These are phyloP conservation scores for Tetragonisca angustula DNA, from an alignment of 2,888 invertebrate species.

Conservation along the genomic window DNA sequence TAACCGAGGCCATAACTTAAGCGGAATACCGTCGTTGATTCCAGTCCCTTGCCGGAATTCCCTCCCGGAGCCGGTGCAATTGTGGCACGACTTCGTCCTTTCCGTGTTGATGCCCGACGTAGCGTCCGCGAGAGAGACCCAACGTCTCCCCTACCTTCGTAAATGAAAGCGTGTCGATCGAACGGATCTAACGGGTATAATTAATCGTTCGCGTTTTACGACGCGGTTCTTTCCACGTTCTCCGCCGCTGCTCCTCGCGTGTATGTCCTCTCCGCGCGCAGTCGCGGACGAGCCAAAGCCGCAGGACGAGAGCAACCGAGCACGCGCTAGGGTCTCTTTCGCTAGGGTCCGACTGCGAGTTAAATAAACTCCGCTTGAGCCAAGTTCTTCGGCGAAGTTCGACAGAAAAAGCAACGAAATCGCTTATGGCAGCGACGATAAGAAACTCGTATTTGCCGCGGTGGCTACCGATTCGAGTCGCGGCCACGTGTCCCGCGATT, in stretches of 20 bases:
- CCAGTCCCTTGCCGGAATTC: conserved; percentile 58
- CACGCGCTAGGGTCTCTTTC: neutral
- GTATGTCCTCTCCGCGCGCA: too few species aligned
- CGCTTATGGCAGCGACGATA: conserved; percentile 62
- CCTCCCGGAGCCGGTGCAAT: conserved; percentile 41
- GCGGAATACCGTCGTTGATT: conserved; percentile 65
- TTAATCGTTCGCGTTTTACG: conserved; percentile 28
- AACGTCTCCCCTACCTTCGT: conserved; percentile 4
- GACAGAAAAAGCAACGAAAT: conserved; percentile 50
- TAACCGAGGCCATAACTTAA: conserved; percentile 74
- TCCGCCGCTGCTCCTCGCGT: neutral
- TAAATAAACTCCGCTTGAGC: conserved; percentile 29
- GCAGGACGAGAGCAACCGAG: neutral
- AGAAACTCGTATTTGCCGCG: conserved; percentile 63
- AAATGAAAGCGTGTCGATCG: conserved; percentile 45
- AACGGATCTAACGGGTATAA: conserved; percentile 22
- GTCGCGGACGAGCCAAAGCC: neutral
- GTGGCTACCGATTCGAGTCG: conserved; percentile 49
- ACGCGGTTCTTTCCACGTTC: neutral
- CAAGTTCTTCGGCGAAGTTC: conserved; percentile 56
- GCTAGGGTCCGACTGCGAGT: neutral
- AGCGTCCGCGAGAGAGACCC: neutral
- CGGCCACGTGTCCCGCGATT: conserved; percentile 59
- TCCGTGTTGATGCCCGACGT: conserved; percentile 40
- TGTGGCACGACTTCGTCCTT: conserved; percentile 49